Percentiles rank a stretch among this genome's conserved stretches.
Conservation (phyloP, 2,113 vertebrate genomes). For the Notarius lentiginosus region DNA sequence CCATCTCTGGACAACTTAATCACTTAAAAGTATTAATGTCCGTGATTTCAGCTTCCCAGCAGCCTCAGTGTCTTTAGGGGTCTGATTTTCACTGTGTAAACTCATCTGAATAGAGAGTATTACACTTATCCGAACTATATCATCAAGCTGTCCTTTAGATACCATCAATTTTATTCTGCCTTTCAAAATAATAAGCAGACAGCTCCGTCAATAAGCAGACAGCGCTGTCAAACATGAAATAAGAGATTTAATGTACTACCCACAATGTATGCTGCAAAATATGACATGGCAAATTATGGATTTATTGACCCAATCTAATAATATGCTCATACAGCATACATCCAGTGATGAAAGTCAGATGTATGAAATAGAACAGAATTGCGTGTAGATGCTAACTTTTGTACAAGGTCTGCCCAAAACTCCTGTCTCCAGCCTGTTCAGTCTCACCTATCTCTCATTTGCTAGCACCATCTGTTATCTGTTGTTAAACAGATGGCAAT, state of each 20-base stretch:
- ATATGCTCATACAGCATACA: neutral
- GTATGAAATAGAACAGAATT: constrained; percentile 16
- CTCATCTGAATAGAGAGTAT: constrained; percentile 39
- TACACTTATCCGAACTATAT: constrained; percentile 29
- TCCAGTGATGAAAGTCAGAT: neutral
- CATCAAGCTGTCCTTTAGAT: constrained; percentile 40
- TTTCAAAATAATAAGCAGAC: constrained; percentile 35
- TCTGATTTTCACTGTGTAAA: constrained; percentile 38
- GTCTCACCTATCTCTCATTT: constrained; percentile 41
- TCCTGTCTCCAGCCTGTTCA: constrained; percentile 11
- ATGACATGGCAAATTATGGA: neutral
- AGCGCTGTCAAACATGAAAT: constrained; percentile 15
- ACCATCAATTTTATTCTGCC: constrained; percentile 24
- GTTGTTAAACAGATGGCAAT: constrained; percentile 46
- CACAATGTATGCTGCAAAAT: neutral
- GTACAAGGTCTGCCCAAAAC: constrained; percentile 12
- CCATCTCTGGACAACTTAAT: constrained; percentile 35
- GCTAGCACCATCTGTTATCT: constrained; percentile 40
- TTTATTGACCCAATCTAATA: constrained; percentile 13
- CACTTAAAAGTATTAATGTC: constrained; percentile 23
- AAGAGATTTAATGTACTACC: constrained; percentile 2
- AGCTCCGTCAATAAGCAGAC: constrained; percentile 16
- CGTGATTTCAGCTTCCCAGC: constrained; percentile 22
- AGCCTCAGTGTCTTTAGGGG: constrained; percentile 22
- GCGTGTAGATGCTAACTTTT: neutral